Base-by-base conservation (phyloP, 2,797 vertebrate species). In the Manis crassicaudata region DNA sequence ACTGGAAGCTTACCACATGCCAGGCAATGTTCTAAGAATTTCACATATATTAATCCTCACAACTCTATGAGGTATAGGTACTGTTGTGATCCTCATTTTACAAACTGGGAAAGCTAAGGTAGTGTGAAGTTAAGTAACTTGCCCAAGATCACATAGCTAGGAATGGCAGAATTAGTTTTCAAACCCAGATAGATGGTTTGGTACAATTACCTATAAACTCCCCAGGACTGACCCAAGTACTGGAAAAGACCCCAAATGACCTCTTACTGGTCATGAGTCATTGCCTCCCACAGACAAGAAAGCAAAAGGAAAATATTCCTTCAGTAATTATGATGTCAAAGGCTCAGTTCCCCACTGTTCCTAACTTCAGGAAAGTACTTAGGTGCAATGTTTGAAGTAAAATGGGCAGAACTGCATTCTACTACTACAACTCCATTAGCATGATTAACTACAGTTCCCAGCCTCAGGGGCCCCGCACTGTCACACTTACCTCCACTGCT, bases 401-500 rank as follows among this genome's bases (percentile, higher is more conserved):
- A 93, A 92, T 35, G 58, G 65, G 6, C 3, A 94, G 75, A 90
- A 90, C 62, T 82, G 40, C 73, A 62, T 52, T 68, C 77, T 67
- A 56, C 68, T 58, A 92, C 23, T 12, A 68, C 20, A 92, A 82
- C n/a, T 87, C 50, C 52, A 37, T 73, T 56, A 77, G 32, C 50
- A 90, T 72, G n/a, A 35, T 83, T 94, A 89, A 65, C 40, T 81
- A n/a, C 2, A 56, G 50, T 92, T 83, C n/a, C 95, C 89, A 87
- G 62, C n/a, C 65, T 43, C n/a, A 25, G 25, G 25, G 27, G 65
- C 85, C 85, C 56, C 63, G 0, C 50, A 62, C 5, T 52, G 65
- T 35, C 21, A 92, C 46, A 99, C 99, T 98, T 96, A 99, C 99
- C 99, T 99, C 99, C 99, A 99, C 97, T 99, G 99, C 96, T 99